Conservation (phyloP, 35 echinoderm and acorn worm species). For the Apostichopus japonicus region DNA sequence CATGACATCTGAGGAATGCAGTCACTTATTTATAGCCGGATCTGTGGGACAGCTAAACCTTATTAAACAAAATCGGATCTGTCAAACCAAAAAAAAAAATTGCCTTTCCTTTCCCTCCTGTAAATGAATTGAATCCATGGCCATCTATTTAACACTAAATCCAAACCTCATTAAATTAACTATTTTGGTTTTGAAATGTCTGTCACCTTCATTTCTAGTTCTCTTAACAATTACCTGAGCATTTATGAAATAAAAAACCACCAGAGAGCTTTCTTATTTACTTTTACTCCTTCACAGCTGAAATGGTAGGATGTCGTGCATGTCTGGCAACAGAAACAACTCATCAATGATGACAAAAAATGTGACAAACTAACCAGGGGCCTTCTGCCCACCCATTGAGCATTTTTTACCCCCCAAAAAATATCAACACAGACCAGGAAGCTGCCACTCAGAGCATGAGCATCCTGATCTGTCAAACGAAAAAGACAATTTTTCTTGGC, state of each 20-base stretch:
- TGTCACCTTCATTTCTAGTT: background rate
- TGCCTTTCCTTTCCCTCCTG: too few relatives aligned
- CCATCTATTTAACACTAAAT: background rate
- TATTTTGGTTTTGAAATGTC: background rate
- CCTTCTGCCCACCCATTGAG: background rate
- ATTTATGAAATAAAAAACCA: background rate
- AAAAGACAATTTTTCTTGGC: background rate
- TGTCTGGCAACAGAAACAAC: constrained; percentile 1
- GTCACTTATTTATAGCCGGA: background rate
- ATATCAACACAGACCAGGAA: background rate
- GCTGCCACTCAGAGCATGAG: background rate
- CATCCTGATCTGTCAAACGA: background rate
- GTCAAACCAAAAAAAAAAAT: background rate
- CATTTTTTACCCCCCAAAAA: background rate
- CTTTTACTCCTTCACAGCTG: background rate
- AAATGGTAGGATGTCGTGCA: background rate
- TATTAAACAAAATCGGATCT: background rate
- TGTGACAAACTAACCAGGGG: constrained; percentile 21
- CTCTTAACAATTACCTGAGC: background rate
- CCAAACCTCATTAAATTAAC: background rate
- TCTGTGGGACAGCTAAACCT: background rate
- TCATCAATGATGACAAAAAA: background rate
- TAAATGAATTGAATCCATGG: too few relatives aligned
- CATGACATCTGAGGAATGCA: background rate
- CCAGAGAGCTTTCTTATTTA: background rate